Evolutionary conservation across 2,888 invertebrate species (phyloP), one percentile per base, ranked within the genome.

Genomic region (Pristionchus entomophagus): DNA sequence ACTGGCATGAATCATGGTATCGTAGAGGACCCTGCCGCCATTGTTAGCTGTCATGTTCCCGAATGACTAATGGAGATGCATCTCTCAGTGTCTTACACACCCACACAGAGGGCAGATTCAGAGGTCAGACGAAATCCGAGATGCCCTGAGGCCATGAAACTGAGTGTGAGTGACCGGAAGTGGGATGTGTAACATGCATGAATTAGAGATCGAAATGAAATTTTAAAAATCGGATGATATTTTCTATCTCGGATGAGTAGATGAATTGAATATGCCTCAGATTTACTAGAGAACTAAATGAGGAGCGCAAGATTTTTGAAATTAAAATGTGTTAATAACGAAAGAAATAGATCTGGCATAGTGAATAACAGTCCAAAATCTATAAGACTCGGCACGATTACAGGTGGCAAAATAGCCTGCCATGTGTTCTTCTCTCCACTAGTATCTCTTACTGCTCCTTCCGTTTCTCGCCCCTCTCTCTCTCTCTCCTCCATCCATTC

Each of bases 11-110:
- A 22, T 35, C 65, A 3, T 19, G 3, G 19, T 35, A 1, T 17
- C 19, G 12, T 35, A 65, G 32, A 29, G 35, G 65, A n/a, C 35
- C 14, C 45, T 65, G 29, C 17, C 65, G 19, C 19, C 65, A 32
- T 65, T 65, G 65, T 65, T 65, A 65, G 65, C 65, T 65, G 26
- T 73, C 73, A 45, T 73, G 73, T 73, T 73, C 73, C 17, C 41
- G 26, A 45, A 0, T 73, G 73, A 73, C 41, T 73, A 73, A 73
- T 73, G 73, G 45, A 29, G 41, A 41, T 26, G 41, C 41, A 73
- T 73, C n/a, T n/a, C 22, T 17, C 41, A 41, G 73, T 22, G n/a
- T 38, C 35, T 69, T 69, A 69, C 65, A 65, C 65, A 38, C 26
- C 41, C n/a, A n/a, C 41, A 35, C 45, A 73, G 41, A 26, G 17